A percentile compares a stretch with the other conserved stretches of the same genome.
Evolutionary conservation across 2,888 invertebrate species (phyloP).

Genomic region (Cantharis flavilabris): DNA sequence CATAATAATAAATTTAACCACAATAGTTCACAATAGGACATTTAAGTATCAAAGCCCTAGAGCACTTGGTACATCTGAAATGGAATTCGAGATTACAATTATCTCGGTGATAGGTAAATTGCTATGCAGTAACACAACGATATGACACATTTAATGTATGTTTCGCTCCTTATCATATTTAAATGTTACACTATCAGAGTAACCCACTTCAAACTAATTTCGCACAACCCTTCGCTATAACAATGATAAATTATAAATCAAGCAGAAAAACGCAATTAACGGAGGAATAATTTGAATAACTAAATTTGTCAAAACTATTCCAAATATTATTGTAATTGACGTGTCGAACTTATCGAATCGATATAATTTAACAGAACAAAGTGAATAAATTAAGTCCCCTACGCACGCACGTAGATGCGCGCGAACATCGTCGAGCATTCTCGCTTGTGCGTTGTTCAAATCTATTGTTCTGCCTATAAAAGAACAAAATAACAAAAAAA

Average conservation of each 20-base stretch:
- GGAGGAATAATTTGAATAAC: not conserved
- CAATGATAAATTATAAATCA: not conserved
- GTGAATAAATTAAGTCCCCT: not conserved
- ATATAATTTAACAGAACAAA: not conserved
- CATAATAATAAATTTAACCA: not conserved
- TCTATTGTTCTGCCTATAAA: not conserved
- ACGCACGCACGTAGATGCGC: not conserved
- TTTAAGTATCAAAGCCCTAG: not conserved
- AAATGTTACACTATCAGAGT: not conserved
- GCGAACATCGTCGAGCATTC: not conserved
- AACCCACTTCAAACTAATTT: not conserved
- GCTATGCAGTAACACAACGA: constrained; percentile 2
- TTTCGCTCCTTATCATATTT: constrained; percentile 6
- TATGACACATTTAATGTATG: constrained; percentile 9
- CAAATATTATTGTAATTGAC: not conserved
- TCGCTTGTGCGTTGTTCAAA: not conserved
- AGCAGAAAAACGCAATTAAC: not conserved
- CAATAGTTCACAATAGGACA: not conserved
- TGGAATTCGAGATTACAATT: constrained; percentile 13
- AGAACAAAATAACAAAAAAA: too few relatives aligned
- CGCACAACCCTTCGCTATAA: not conserved
- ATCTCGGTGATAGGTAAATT: constrained; percentile 14
- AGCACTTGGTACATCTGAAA: constrained; percentile 7
- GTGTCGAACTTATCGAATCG: not conserved
- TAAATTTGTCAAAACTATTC: not conserved